Evolutionary conservation across 2,113 vertebrate genomes (phyloP), one percentile per base, ranked within the genome.

Genomic region (Scophthalmus maximus): DNA sequence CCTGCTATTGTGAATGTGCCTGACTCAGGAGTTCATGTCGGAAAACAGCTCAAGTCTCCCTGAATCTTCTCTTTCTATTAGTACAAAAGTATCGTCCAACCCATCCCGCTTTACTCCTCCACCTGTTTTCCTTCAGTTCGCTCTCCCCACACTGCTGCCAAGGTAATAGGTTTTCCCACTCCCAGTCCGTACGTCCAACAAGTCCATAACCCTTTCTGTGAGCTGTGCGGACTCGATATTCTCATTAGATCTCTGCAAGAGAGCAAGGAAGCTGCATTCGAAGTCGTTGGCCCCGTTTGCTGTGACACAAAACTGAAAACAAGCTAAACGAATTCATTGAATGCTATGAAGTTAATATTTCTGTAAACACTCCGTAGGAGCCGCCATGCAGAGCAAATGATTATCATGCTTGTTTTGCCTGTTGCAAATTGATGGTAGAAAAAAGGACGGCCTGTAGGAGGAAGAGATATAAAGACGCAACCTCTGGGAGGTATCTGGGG

Each of bases 381-480:
- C 68, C 23, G 55, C 59, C 10, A 25, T 57, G 67, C 18, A 66
- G 30, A 86, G 82, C 60, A 22, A 46, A 84, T 78, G 64, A 68
- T 56, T 12, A 79, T 25, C 62, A 87, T 86, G 71, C 70, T 62
- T 65, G 66, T 70, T 84, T 80, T 77, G 68, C 68, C 71, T 67
- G 69, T 64, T 49, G 27, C 10, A 25, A 50, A n/a, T 50, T 27
- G 76, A 20, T 27, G 3, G 0, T 23, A 15, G 38, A 58, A 6
- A 38, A 57, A 22, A 20, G 36, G 25, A 23, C 34, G n/a, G 30
- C 34, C 47, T 67, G 51, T 81, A 73, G 72, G 46, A 80, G 57
- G 11, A 76, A 83, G 32, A 82, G 80, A 11, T 83, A 84, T 65
- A 85, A 83, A 91, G 77, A 83, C 67, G 85, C 77, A 88, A 90